Evolutionary conservation across 2,888 invertebrate genomes (phyloP), one percentile per base, ranked within the genome.

Genomic region (Aphodius granarius): DNA sequence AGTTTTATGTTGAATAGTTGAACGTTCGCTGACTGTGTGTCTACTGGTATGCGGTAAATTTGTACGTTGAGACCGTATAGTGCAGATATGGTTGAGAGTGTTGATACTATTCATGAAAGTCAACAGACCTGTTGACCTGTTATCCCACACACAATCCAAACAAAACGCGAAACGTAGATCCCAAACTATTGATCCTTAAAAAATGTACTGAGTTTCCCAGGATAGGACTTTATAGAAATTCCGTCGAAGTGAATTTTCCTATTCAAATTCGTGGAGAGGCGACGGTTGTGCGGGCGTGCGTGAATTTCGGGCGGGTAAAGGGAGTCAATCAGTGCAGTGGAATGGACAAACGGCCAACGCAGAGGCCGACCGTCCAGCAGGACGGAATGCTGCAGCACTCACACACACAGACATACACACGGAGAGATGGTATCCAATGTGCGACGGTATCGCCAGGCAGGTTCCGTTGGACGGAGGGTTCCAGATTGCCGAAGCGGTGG

Each of bases 341-440:
- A 72, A 64, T 68, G 68, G 68, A 68, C 20, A 68, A 68, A 68
- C 68, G 21, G 63, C 21, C 15, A 43, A 21, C 23, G 62, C 20
- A 17, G 71, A 21, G n/a, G 22, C 62, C 20, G 62, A 18, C 62
- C 19, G 63, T 71, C 73, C 77, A 77, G 73, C 75, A 76, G 76
- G 72, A 72, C 76, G 18, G 76, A 75, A 76, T 74, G 70, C 71
- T 76, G 73, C 68, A 17, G 65, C 19, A 19, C 19, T 19, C 65
- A 65, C 19, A 17, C 65, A 65, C n/a, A n/a, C n/a, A n/a, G n/a
- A n/a, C n/a, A n/a, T n/a, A 65, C 19, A 65, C 19, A 19, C 16
- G 65, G 6, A 22, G 21, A 20, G 68, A 20, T n/a, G 68, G 21
- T 22, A 22, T 68, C 68, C 19, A 66, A 66, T 43, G 68, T 20